Evolutionary conservation across 1,140 invertebrate genomes (phyloP), one percentile per base, ranked within the genome.

Genomic region (Drosophila ohnishii): DNA sequence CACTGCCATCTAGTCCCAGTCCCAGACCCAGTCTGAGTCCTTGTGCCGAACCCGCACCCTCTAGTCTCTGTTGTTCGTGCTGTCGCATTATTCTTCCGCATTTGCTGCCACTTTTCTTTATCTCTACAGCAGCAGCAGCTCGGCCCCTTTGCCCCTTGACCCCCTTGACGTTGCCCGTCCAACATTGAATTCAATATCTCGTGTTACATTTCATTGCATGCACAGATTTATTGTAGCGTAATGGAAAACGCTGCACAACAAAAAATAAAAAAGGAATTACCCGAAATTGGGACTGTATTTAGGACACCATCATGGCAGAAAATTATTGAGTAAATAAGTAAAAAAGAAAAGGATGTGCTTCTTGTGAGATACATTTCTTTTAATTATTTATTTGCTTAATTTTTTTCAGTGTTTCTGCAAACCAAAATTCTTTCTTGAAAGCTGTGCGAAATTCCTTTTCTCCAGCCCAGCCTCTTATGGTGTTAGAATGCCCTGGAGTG

Each of bases 141-240:
- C 64, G 75, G 37, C 19, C 57, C 9, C 47, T 39, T 16, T 19
- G 22, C 47, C 28, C 66, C 59, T 72, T 58, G 53, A 55, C 51
- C 51, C 51, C 50, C 50, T 35, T 16, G 32, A 14, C 32, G 16
- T 13, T 22, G 34, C 65, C 67, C 51, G 42, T 47, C 28, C 72
- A 45, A 67, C 73, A 86, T 83, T 80, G 76, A 90, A 90, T 90
- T 90, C 83, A 90, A 90, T 90, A 90, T 87, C 82, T 90, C 83
- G 87, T 87, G 82, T 87, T 90, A 90, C 87, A 90, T 90, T 90
- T 90, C 84, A 88, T 88, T 90, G 87, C 87, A 84, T 85, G 78
- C 69, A 62, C 74, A 86, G 80, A 90, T 90, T 90, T 90, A 90
- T 90, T 90, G 78, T 80, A 73, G 71, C 76, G 72, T 60, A 81